Conservation (phyloP, 53 echinoderm and acorn worm species). For the Holothuria scabra region DNA sequence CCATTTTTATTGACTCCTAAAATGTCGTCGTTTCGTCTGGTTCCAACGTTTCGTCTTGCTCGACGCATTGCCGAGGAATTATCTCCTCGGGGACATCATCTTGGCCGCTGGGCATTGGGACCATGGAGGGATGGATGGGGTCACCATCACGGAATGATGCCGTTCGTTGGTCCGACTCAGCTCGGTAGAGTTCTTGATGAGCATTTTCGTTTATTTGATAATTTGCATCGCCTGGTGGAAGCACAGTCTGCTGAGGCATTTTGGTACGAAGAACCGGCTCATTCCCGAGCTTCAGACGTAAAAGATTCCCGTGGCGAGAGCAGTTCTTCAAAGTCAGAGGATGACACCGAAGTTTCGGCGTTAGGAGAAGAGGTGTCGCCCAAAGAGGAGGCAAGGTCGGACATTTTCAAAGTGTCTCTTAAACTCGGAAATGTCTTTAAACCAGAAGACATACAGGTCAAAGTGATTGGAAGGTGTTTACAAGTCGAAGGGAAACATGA, state of each 20-base stretch:
- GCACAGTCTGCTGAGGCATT: constrained; percentile 11
- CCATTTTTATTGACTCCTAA: no score
- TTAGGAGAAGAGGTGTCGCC: constrained; percentile 12
- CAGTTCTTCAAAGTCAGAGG: neutral
- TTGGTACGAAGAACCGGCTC: constrained; percentile 29
- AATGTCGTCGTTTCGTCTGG: constrained; percentile 42
- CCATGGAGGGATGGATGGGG: constrained; percentile 27
- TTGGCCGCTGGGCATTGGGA: neutral
- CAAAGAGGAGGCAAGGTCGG: neutral
- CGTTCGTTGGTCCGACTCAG: neutral
- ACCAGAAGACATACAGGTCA: constrained; percentile 28
- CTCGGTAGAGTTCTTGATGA: neutral
- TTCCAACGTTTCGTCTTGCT: constrained; percentile 35
- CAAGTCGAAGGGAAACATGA: constrained; percentile 37
- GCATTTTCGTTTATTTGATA: neutral
- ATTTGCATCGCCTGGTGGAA: constrained; percentile 10
- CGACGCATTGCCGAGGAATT: constrained; percentile 7
- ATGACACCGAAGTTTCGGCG: neutral
- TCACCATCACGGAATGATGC: constrained; percentile 12
- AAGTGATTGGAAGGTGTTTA: constrained; percentile 16
- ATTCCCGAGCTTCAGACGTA: neutral
- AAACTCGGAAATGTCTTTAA: constrained; percentile 24
- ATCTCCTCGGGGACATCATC: neutral
- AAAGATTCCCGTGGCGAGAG: neutral
- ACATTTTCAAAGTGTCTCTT: constrained; percentile 30